Percentiles rank a stretch among this genome's conserved stretches.
Conservation (phyloP, 2,888 invertebrate species). For the Acanthosepion lycidas region DNA sequence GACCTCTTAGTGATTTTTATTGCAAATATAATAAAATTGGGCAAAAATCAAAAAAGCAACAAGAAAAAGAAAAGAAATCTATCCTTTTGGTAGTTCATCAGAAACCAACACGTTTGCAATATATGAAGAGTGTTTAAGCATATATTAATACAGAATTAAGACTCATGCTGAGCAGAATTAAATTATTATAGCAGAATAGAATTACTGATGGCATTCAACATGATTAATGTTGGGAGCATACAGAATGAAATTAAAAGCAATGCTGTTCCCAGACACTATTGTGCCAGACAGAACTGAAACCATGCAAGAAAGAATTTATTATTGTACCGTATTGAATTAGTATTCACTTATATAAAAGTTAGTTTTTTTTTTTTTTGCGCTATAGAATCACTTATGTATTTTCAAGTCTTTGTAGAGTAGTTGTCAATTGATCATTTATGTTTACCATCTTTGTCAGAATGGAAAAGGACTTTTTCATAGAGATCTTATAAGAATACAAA, state of each 20-base stretch:
- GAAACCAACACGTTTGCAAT: constrained; percentile 33
- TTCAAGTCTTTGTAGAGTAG: too few relatives aligned
- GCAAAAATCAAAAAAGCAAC: background rate
- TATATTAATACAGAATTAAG: background rate
- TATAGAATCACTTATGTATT: background rate
- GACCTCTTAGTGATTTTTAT: constrained; percentile 18
- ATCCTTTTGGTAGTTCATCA: background rate
- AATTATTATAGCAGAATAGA: constrained; percentile 21
- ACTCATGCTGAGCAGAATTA: background rate
- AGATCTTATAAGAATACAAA: too few relatives aligned
- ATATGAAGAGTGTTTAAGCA: constrained; percentile 21
- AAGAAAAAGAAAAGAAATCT: background rate
- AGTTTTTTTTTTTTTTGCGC: background rate
- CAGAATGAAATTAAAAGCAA: constrained; percentile 13
- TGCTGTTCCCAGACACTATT: background rate
- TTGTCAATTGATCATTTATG: too few relatives aligned
- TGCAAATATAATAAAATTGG: constrained; percentile 33
- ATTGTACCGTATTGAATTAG: background rate
- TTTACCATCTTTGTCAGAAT: too few relatives aligned
- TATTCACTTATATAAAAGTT: background rate
- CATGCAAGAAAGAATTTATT: background rate
- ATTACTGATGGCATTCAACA: constrained; percentile 33
- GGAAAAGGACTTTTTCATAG: too few relatives aligned
- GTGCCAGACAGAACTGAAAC: background rate
- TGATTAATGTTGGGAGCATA: constrained; percentile 4